Conservation (phyloP, 1,140 invertebrate genomes). For the Bombus superbus region DNA sequence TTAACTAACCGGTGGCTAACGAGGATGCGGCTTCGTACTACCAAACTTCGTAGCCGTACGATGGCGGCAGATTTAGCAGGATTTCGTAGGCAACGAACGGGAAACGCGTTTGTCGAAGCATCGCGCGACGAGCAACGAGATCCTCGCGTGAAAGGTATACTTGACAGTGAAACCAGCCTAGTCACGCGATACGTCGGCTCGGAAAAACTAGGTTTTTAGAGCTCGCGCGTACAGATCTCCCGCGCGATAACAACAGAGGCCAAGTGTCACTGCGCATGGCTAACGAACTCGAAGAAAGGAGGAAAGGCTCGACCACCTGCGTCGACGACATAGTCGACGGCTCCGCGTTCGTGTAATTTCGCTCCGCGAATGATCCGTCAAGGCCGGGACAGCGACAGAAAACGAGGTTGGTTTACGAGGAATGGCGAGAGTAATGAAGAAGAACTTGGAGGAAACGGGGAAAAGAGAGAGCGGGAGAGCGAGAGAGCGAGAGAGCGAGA, state of each 20-base stretch:
- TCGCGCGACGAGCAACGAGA: conserved; percentile 16
- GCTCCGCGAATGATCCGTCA: conserved; percentile 63
- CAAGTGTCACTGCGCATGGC: conserved; percentile 51
- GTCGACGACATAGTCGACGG: conserved; percentile 9
- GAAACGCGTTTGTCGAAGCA: background rate
- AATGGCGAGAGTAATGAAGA: conserved; percentile 29
- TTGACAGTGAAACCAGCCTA: conserved; percentile 48
- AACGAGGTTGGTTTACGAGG: conserved; percentile 40
- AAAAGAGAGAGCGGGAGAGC: conserved; percentile 14
- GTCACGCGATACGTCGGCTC: conserved; percentile 26
- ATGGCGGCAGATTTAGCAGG: background rate
- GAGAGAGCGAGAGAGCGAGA: conserved; percentile 9
- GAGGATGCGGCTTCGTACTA: background rate
- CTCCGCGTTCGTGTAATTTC: conserved; percentile 21
- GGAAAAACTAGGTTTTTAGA: conserved; percentile 57
- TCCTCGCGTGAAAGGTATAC: conserved; percentile 43
- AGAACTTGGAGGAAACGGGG: conserved; percentile 37
- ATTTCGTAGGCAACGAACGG: background rate
- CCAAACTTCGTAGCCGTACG: background rate
- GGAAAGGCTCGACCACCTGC: conserved; percentile 55
- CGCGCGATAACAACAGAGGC: conserved; percentile 39
- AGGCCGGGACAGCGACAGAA: conserved; percentile 30
- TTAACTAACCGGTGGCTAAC: conserved; percentile 8
- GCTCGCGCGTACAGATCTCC: conserved; percentile 31
- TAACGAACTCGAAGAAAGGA: conserved; percentile 40